Base-by-base conservation (phyloP, 2,888 invertebrate species). In the Argyra leucocephala region DNA sequence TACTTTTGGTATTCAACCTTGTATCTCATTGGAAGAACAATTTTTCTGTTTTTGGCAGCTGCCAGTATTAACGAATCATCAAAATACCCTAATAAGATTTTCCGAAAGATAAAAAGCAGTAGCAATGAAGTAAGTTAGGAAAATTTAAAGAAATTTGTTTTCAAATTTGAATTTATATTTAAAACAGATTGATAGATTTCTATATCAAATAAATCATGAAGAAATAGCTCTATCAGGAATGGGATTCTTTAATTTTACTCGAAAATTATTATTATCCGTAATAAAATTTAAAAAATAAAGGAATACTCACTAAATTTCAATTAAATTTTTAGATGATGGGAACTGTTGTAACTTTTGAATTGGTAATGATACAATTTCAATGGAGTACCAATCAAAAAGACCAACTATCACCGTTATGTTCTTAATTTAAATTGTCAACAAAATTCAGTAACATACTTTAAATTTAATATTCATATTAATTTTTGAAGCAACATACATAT, bases 271-370 rank as follows among this genome's bases (percentile, higher is more conserved):
- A 21, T 15, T 65, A 18, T 57, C 60, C 10, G 65, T 65, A 31
- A n/a, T 31, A 22, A 5, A 5, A 48, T 48, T 48, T 48, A 18
- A 18, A 23, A 59, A 26, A 59, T 21, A 4, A 58, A n/a, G n/a
- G n/a, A 3, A 22, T 58, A 58, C 7, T 22, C 1, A 18, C 15
- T 21, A 57, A 21, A 7, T 57, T n/a, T n/a, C 5, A 6, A 12
- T 31, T 48, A 48, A 2, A 12, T 18, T 66, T 65, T 63, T 64
- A 68, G 67, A 68, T 69, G 69, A 64, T 64, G 22, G 68, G 69
- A 23, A 61, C 67, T 23, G 68, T 68, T 48, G 68, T 68, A 3
- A 68, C 69, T 5, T 69, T 68, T 61, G 69, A 69, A 24, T 65
- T 68, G 9, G 67, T 68, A 3, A 68, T 69, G 68, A 64, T 68